These are phyloP conservation scores for Cotesia congregata DNA, from an alignment of 2,888 invertebrate species.

Conservation along the genomic window DNA sequence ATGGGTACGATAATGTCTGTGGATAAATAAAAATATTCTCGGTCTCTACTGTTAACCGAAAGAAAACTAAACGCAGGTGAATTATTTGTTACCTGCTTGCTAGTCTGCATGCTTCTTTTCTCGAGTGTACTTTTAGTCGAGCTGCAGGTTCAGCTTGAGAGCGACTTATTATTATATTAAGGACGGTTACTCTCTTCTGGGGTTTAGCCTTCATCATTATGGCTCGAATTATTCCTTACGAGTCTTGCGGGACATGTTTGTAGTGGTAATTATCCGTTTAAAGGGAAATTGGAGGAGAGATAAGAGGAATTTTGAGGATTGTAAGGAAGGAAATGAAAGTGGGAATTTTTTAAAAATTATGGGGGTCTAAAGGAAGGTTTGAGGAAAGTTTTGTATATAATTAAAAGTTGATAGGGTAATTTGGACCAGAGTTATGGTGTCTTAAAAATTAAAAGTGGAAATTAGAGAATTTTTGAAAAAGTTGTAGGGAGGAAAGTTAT, in stretches of 20 bases:
- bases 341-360: not conserved
- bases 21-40: conserved; percentile 44
- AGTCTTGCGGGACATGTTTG: too few species aligned
- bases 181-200: too few species aligned
- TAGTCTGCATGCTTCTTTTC: not conserved
- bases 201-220: too few species aligned
- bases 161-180: too few species aligned
- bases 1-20: conserved; percentile 37
- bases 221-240: too few species aligned
- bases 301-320: not conserved
- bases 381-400: not conserved
- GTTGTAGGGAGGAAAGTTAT: not conserved
- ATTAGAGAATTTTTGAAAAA: not conserved
- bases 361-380: not conserved
- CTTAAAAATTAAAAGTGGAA: conserved; percentile 23
- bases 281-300: too few species aligned
- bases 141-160: too few species aligned
- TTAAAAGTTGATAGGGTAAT: conserved; percentile 13
- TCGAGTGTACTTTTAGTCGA: not conserved
- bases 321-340: too few species aligned
- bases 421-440: conserved; percentile 5
- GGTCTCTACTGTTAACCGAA: conserved; percentile 45
- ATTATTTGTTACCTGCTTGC: conserved; percentile 41
- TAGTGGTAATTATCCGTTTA: too few species aligned
- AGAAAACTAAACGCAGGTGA: conserved; percentile 46